Conservation (phyloP, 2,888 invertebrate species). For the Polyploca ridens region DNA sequence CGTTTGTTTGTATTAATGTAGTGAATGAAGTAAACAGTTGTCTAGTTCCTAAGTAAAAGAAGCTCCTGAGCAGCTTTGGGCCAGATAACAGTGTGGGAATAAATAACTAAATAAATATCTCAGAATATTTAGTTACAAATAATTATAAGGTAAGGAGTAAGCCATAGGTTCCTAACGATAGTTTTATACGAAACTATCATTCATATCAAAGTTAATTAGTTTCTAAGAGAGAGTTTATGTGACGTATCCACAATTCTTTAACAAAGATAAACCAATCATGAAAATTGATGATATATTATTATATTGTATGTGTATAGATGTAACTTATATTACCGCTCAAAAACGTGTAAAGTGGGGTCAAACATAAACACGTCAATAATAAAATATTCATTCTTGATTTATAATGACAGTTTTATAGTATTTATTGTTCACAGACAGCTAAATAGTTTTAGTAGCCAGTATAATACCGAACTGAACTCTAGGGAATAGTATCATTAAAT, state of each 20-base stretch:
- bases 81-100: no score
- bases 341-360: background rate
- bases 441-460: no score
- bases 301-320: background rate
- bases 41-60: no score
- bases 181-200: background rate
- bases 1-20: no score
- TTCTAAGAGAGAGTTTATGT: constrained; percentile 1
- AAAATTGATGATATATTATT: background rate
- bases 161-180: no score
- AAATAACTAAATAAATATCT: no score
- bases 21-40: no score
- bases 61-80: no score
- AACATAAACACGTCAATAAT: background rate
- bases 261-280: background rate
- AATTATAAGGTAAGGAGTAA: no score
- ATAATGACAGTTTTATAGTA: background rate
- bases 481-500: no score
- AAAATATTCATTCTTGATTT: background rate
- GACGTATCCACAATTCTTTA: background rate
- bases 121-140: no score
- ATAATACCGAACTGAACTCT: no score
- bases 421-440: background rate
- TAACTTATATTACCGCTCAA: background rate
- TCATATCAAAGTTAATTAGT: background rate